Evolutionary conservation across 2,113 vertebrate genomes (phyloP), one percentile per base, ranked within the genome.

Genomic region (Misgurnus mizolepis): DNA sequence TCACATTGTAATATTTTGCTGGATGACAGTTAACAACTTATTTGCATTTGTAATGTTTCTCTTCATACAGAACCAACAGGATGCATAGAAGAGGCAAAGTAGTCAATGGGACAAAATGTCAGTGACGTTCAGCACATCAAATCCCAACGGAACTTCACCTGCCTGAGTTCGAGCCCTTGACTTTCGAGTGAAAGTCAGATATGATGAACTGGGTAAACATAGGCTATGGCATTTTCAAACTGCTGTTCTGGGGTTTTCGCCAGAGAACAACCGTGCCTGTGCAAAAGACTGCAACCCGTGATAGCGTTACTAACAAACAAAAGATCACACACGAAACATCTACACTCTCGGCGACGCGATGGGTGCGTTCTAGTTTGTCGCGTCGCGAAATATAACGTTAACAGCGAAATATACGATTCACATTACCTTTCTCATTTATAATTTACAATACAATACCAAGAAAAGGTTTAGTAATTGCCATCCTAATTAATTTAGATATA

Each of bases 221-320:
- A 22, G 22, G 22, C 22, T 22, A 18, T 17, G 18, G 27, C 22
- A 22, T 22, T 22, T 47, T 69, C 34, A 45, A 50, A 47, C 10
- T 39, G 18, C 22, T 50, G 50, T 72, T 77, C 75, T 12, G 39
- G 75, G 55, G 62, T 53, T 66, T 66, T 55, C 47, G 17, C 10
- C 47, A 66, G 49, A 1, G 74, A 66, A 55, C 74, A 41, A 14
- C 1, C 1, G 73, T 9, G 47, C 8, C 6, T 58, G 6, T 58
- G 55, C 17, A 18, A 67, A 55, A 55, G 47, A 66, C 14, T 53
- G 14, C 45, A 55, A 55, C 62, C 47, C 75, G 62, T 67, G 47
- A 66, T 55, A 34, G 47, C 34, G 62, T 53, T 55, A 66, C 62
- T 55, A 55, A 77, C 43, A 67, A 66, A 77, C 22, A 77, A 65